Percentiles rank a stretch among this genome's conserved stretches.
phyloP scores from a whole-genome alignment of 2,113 vertebrate species.

The Pygoscelis adeliae region DNA sequence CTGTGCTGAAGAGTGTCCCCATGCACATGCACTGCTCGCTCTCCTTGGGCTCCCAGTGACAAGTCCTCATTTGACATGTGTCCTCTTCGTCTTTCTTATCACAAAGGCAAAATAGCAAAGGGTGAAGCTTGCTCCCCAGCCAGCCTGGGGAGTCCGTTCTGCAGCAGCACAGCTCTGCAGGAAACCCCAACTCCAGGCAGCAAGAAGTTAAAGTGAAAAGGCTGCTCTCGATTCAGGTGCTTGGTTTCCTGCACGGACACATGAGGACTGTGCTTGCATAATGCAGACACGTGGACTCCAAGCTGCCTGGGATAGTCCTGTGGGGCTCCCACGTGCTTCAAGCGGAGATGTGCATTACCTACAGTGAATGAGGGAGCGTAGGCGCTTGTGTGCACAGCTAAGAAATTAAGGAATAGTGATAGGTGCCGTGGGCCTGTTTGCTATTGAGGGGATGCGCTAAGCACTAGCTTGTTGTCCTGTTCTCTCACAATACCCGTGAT shows the following conservation, averaged over 20 bases:
- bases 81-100: neutral
- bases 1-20: neutral
- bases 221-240: neutral
- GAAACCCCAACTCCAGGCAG: neutral
- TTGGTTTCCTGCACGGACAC: neutral
- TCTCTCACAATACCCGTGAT: neutral
- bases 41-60: neutral
- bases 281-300: neutral
- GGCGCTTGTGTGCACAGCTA: neutral
- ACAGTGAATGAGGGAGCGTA: accelerated
- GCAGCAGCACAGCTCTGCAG: neutral
- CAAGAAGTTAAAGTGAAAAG: accelerated
- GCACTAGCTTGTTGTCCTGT: neutral
- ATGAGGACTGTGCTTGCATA: neutral
- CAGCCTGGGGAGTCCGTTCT: neutral
- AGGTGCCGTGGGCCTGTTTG: neutral
- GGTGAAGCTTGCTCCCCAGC: neutral
- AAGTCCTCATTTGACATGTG: neutral
- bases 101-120: accelerated
- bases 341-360: neutral
- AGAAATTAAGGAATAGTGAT: neutral
- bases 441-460: neutral
- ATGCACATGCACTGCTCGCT: neutral
- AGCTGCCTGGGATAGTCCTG: neutral
- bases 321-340: neutral